phyloP scores from a whole-genome alignment of 1,140 invertebrate species.

The Heliconius eleuchia region DNA sequence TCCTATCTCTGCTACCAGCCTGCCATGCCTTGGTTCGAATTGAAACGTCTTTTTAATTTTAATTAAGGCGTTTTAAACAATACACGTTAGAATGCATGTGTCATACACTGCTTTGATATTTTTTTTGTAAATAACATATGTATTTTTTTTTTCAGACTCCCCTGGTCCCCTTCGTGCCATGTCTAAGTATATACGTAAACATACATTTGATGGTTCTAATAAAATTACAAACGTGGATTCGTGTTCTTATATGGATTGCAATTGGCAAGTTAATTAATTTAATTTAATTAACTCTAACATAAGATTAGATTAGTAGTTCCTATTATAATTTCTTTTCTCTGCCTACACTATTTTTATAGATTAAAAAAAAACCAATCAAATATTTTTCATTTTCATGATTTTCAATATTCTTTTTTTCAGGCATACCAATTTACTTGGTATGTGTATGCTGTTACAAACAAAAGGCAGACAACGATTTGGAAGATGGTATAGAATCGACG shows the following conservation, averaged over 20 bases:
- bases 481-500: conserved; percentile 43
- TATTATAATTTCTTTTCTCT: no score
- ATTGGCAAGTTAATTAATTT: conserved; percentile 79
- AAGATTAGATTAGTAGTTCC: not conserved
- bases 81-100: no score
- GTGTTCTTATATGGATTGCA: conserved; percentile 90
- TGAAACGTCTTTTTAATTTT: no score
- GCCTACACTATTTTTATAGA: not conserved
- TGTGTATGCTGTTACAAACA: conserved; percentile 59
- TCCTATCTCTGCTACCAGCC: no score
- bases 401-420: conserved; percentile 47
- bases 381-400: no score
- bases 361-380: no score
- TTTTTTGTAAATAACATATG: no score
- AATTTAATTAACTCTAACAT: not conserved
- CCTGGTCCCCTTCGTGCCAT: conserved; percentile 91
- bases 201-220: conserved; percentile 93
- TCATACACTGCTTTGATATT: no score
- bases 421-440: conserved; percentile 66
- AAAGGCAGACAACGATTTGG: conserved; percentile 37
- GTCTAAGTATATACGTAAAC: conserved; percentile 92
- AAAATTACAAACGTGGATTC: conserved; percentile 90
- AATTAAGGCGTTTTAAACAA: no score
- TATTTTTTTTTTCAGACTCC: conserved; percentile 85
- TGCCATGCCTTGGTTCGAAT: no score